Evolutionary conservation across 2,113 vertebrate species (phyloP).

Genomic region (Callaeas wilsoni): DNA sequence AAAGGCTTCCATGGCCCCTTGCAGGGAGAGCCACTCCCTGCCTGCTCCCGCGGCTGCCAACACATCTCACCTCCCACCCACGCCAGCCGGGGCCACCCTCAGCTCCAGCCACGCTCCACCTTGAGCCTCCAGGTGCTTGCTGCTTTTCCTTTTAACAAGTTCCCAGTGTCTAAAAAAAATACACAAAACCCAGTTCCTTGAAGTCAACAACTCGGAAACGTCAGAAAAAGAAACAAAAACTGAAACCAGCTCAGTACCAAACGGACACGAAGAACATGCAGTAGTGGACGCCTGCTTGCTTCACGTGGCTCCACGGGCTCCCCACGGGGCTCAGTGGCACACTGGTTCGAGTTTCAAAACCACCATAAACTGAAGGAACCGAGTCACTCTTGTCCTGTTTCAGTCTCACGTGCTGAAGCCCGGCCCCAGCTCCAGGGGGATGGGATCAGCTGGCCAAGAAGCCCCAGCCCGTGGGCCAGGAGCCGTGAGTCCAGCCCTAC

Average conservation of each 20-base stretch:
- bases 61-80: not conserved
- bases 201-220: conserved; percentile 29
- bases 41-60: not conserved
- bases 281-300: not conserved
- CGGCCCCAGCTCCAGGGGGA: not conserved
- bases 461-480: not conserved
- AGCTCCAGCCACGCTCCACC: not conserved
- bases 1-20: not conserved
- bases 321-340: not conserved
- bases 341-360: conserved; percentile 6
- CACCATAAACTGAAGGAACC: not conserved
- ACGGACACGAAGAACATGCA: conserved; percentile 48
- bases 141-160: conserved; percentile 31
- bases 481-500: conserved; percentile 27
- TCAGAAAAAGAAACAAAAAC: not conserved
- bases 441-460: not conserved
- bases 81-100: accelerated
- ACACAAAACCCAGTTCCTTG: conserved; percentile 45
- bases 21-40: not conserved
- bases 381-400: not conserved
- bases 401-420: not conserved
- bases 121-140: conserved; percentile 11
- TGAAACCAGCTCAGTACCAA: conserved; percentile 60
- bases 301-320: not conserved
- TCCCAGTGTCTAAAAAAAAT: conserved; percentile 58